These are phyloP conservation scores for Lochmaea crataegi DNA, from an alignment of 2,888 invertebrate genomes.

Conservation along the genomic window DNA sequence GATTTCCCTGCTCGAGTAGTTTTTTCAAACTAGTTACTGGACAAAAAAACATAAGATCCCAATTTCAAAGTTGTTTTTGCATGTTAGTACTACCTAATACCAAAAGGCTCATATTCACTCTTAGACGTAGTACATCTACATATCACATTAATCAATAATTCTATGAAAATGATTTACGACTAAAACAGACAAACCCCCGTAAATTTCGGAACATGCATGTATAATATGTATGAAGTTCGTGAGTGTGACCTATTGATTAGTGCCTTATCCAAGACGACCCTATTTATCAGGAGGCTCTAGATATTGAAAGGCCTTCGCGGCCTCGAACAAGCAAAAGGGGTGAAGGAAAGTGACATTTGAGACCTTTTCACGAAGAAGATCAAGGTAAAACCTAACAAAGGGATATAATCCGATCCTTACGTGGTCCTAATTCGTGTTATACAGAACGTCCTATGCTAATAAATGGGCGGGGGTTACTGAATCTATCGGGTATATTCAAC, in stretches of 20 bases:
- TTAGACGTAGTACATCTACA: no score
- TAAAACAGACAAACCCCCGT: no score
- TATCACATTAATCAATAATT: no score
- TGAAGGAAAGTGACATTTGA: constrained; percentile 40
- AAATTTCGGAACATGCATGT: neutral
- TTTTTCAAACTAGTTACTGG: no score
- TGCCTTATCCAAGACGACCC: constrained; percentile 18
- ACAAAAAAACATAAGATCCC: no score
- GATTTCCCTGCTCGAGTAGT: no score
- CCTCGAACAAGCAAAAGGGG: constrained; percentile 3
- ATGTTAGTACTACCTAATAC: no score
- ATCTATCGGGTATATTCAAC: neutral
- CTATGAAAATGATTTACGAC: no score
- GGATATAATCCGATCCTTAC: constrained; percentile 42
- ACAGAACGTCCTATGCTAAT: constrained; percentile 33
- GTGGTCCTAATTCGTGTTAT: constrained; percentile 45
- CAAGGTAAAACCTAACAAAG: constrained; percentile 50
- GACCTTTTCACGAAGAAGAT: constrained; percentile 50
- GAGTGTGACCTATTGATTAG: constrained; percentile 31
- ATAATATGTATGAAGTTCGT: constrained; percentile 28
- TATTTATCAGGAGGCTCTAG: constrained; percentile 18
- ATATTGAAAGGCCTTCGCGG: constrained; percentile 1
- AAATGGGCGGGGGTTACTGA: constrained; percentile 12
- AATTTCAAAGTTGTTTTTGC: no score
- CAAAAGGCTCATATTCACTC: no score